Conservation (phyloP, 1,140 invertebrate genomes). For the Schmidtea mediterranea region DNA sequence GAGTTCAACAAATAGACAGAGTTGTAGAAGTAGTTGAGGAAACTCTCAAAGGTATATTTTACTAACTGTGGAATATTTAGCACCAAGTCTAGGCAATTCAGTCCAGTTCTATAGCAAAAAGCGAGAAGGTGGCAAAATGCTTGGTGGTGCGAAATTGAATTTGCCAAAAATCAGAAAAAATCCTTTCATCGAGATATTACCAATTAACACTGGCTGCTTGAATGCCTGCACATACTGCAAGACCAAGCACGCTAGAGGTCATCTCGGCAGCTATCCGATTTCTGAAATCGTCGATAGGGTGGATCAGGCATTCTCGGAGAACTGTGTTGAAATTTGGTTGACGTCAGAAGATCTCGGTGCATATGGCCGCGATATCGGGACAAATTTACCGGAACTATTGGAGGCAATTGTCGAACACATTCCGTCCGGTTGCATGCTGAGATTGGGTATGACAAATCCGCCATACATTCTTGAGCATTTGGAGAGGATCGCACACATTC, state of each 20-base stretch:
- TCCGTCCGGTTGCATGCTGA: constrained; percentile 55
- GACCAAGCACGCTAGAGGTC: constrained; percentile 80
- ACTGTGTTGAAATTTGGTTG: constrained; percentile 84
- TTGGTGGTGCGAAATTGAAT: constrained; percentile 52
- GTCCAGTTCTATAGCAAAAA: no score
- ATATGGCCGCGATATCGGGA: constrained; percentile 73
- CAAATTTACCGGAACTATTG: constrained; percentile 52
- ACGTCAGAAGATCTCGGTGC: constrained; percentile 92
- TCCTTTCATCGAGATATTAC: constrained; percentile 80
- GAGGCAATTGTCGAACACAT: constrained; percentile 62
- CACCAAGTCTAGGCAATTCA: neutral
- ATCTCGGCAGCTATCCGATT: constrained; percentile 66
- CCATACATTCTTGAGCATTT: constrained; percentile 85
- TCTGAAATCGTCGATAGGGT: constrained; percentile 32
- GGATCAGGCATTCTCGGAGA: constrained; percentile 38
- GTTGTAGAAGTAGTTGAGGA: constrained; percentile 97
- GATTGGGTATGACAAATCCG: constrained; percentile 87
- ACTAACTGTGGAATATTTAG: neutral
- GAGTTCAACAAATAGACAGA: constrained; percentile 84
- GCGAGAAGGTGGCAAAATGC: constrained; percentile 47
- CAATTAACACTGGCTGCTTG: constrained; percentile 78
- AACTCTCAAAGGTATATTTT: constrained; percentile 51
- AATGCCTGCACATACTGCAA: constrained; percentile 98
- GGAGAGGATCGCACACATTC: constrained; percentile 59
- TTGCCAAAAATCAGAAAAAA: constrained; percentile 81